These are phyloP conservation scores for Telmatochromis brachygnathus DNA, from an alignment of 2,113 vertebrate genomes.

Conservation along the genomic window DNA sequence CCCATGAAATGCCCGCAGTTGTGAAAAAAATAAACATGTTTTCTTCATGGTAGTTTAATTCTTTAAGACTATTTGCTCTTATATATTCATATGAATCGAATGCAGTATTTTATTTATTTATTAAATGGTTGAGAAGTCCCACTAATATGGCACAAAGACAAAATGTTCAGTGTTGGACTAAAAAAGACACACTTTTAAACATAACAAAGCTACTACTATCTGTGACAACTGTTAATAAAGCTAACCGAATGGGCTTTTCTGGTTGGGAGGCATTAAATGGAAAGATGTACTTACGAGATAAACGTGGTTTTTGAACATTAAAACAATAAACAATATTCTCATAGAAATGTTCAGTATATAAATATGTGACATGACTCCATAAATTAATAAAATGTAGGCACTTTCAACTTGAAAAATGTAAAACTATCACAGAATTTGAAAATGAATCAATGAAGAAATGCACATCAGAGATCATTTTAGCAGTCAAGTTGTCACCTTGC, in stretches of 20 bases:
- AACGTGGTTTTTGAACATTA: background rate
- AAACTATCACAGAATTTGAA: background rate
- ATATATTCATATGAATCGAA: background rate
- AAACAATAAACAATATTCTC: background rate
- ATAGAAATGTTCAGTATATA: background rate
- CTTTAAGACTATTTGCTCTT: background rate
- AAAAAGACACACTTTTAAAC: background rate
- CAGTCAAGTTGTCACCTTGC: background rate
- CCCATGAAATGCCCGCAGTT: slow-evolving; percentile 25
- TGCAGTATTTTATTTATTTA: background rate
- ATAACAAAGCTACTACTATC: background rate
- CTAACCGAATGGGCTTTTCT: background rate
- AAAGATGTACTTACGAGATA: background rate
- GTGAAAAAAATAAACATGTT: background rate
- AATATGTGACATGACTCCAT: background rate
- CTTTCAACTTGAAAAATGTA: background rate
- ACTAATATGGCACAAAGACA: background rate
- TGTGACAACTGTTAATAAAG: background rate
- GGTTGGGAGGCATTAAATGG: background rate
- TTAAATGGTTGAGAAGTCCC: background rate
- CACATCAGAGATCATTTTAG: background rate
- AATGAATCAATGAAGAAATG: background rate
- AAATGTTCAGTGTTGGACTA: background rate
- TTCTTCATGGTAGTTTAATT: background rate
- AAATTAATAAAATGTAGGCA: background rate